phyloP scores from a whole-genome alignment of 2,797 vertebrate genomes.

The Schizopygopsis pylzovi region DNA sequence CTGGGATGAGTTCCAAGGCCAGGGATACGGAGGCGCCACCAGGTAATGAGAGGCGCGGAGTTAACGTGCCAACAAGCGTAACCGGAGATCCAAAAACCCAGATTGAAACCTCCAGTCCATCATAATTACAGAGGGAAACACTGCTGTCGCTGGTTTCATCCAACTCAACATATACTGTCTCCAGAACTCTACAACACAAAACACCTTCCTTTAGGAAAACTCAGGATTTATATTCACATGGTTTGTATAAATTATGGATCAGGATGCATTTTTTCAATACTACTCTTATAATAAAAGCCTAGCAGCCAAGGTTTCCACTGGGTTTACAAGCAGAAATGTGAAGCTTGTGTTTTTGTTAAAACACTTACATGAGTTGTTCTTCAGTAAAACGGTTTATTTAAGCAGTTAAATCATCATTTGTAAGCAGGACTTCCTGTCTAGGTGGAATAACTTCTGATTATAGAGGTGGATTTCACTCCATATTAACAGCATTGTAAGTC shows the following conservation, averaged over 20 bases:
- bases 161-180: conserved; percentile 29
- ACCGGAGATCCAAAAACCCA: conserved; percentile 87
- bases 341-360: neutral
- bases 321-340: neutral
- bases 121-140: conserved; percentile 62
- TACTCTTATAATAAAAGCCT: neutral
- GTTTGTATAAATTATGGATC: neutral
- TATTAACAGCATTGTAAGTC: neutral
- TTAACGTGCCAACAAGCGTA: conserved; percentile 86
- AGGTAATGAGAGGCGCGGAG: conserved; percentile 85
- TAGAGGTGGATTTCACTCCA: neutral
- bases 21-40: conserved; percentile 88
- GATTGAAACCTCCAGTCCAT: conserved; percentile 78
- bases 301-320: neutral
- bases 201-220: conserved; percentile 14
- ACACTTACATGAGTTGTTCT: neutral
- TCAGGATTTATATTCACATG: neutral
- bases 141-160: conserved; percentile 33
- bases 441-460: neutral
- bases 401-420: conserved; percentile 3
- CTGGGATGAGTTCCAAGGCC: conserved; percentile 86
- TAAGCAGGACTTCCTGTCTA: neutral
- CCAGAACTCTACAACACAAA: conserved; percentile 1
- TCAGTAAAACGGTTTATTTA: neutral
- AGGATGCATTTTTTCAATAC: neutral